Base-by-base conservation (phyloP, 2,797 vertebrate species). In the Pangasius mekongensis region DNA sequence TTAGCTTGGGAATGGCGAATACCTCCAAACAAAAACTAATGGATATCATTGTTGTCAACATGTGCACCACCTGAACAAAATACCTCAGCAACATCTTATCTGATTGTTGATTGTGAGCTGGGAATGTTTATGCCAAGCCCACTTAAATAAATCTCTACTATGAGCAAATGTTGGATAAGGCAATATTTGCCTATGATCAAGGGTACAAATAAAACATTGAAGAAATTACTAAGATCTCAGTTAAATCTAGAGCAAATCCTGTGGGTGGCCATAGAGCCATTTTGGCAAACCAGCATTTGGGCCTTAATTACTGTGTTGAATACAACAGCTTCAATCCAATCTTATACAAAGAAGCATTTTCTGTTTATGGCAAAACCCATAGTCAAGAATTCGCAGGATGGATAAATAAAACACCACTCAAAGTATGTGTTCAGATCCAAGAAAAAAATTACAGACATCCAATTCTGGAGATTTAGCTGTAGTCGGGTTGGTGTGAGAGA, bases 1-100 rank as follows among this genome's bases (percentile, higher is more conserved):
- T 24, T 3, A 47, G 7, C 81, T 54, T 83, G 84, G 80, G 73
- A 91, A 89, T 89, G 89, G 89, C 89, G 91, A 90, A 71, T 91
- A 85, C 27, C 78, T 89, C 86, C 22, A 86, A 90, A 87, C 84
- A 85, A 83, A 58, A 83, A 49, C 33, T 84, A 76, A 76, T 14
- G 1, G 27, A 76, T 13, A 49, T 27, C 73, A 5, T 14, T 27
- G 14, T 16, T 74, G 43, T 76, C 11, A 73, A 3, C 39, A 0
- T 47, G 39, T 43, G 39, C 71, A 43, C 22, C 22, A 30, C 24
- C 9, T 9, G 20, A 73, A 39, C 36, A 14, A 73, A 7, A 43
- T 10, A 73, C 20, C 36, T 73, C 8, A 27, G 20, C 18, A 39
- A 11, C 27, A 1, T 6, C 4, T 49, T 27, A 49, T 27, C 2